A percentile compares a stretch with the other conserved stretches of the same genome.
These are phyloP conservation scores for Dromococcyx pavoninus DNA, from an alignment of 2,797 vertebrate genomes.

Conservation along the genomic window DNA sequence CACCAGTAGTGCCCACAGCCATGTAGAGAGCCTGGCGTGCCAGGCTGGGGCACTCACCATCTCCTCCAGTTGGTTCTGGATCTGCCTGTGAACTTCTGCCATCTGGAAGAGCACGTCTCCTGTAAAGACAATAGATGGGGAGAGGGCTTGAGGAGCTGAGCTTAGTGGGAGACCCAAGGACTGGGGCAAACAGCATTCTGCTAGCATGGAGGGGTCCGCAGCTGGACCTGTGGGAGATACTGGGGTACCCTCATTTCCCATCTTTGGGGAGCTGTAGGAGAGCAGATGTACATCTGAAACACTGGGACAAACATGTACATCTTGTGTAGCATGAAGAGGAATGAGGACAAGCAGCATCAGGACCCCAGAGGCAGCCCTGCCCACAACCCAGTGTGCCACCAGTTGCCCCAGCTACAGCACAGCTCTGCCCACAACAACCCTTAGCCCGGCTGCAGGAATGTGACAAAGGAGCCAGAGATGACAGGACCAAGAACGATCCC, in stretches of 20 bases:
- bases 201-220: too few relatives aligned
- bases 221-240: background rate
- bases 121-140: constrained; percentile 62
- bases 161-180: accelerated
- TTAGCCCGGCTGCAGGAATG: accelerated
- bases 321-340: constrained; percentile 39
- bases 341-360: background rate
- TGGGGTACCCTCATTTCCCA: background rate
- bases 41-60: constrained; percentile 83
- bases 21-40: accelerated
- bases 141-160: background rate
- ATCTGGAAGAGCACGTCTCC: constrained; percentile 99
- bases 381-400: accelerated
- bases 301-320: constrained; percentile 69
- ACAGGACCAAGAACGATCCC: background rate
- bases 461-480: background rate
- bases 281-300: constrained; percentile 33
- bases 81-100: constrained; percentile 98
- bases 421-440: background rate
- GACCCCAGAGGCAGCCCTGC: background rate
- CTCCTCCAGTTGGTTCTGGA: constrained; percentile 97
- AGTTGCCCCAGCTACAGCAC: accelerated
- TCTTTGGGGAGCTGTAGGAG: background rate
- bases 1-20: accelerated
- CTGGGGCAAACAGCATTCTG: background rate